Base-by-base conservation (phyloP, 2,888 invertebrate species). In the Labia minor region DNA sequence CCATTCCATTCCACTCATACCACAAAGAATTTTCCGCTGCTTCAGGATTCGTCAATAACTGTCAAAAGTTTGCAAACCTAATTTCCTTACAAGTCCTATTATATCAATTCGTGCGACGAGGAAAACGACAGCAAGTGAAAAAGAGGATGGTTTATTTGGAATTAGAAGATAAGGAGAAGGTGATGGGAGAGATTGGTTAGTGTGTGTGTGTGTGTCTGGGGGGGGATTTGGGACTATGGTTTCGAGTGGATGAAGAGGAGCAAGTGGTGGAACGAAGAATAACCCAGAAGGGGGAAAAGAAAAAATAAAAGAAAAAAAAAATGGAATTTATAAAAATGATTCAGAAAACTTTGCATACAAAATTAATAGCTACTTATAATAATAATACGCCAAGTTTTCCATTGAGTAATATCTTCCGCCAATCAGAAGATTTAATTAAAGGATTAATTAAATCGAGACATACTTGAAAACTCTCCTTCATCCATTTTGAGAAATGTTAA, bases 21-120 rank as follows among this genome's bases (percentile, higher is more conserved):
- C 49, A 49, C 49, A 49, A 49, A 49, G 49, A 49, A 49, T 49
- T 49, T 49, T 49, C 49, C 49, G 49, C 49, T 49, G 49, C 49
- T 49, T 14, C 49, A 49, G n/a, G 49, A 49, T 49, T 49, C 49
- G 49, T 49, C 49, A 49, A 49, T 49, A 49, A 49, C 49, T 49
- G 49, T 49, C 49, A 49, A 49, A 49, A 49, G 49, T 49, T 49
- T 49, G 49, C 49, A 49, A 49, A 49, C 49, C 49, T 49, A 49
- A 49, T 49, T 49, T 49, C 49, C 49, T 49, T 49, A 49, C 49
- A 49, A 49, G 49, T 49, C 49, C 49, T 49, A 49, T 49, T 49
- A 49, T 49, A 49, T 49, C 49, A 49, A 49, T 49, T 49, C 49
- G 16, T 14, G 49, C 14, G 49, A 49, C 49, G 49, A 49, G n/a